phyloP scores from a whole-genome alignment of 64 coral and sea anemone species.

The Pocillopora verrucosa region DNA sequence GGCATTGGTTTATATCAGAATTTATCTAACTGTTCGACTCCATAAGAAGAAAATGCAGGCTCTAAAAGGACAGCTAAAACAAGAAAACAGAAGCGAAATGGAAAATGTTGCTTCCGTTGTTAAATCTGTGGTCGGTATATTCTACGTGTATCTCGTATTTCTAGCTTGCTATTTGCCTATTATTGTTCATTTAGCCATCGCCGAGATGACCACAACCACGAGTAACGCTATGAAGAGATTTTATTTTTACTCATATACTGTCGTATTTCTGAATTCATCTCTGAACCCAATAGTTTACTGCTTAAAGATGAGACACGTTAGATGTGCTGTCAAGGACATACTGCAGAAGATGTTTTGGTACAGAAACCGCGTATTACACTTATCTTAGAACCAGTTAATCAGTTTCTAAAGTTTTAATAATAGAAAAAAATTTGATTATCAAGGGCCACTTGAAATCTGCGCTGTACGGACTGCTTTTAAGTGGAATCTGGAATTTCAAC shows the following conservation, averaged over 20 bases:
- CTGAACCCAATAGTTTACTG: background rate
- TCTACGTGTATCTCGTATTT: background rate
- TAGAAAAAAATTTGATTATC: no score
- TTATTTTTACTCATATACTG: background rate
- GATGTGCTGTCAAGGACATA: background rate
- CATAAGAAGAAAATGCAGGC: background rate
- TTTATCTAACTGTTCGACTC: background rate
- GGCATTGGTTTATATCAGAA: background rate
- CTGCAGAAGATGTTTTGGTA: background rate
- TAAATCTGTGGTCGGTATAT: background rate
- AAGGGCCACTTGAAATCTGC: background rate
- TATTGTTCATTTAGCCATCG: background rate
- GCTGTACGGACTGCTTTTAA: background rate
- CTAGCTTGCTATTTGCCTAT: background rate
- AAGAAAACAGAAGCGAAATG: background rate
- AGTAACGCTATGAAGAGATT: background rate
- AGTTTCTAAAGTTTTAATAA: background rate
- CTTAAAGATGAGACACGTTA: background rate
- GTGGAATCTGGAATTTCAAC: no score
- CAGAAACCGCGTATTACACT: background rate
- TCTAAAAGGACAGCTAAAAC: background rate
- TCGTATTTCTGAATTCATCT: background rate
- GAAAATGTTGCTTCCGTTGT: background rate
- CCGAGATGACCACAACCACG: background rate
- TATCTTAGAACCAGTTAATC: background rate